Conservation (phyloP, 2,113 vertebrate species). For the Bettongia penicillata region DNA sequence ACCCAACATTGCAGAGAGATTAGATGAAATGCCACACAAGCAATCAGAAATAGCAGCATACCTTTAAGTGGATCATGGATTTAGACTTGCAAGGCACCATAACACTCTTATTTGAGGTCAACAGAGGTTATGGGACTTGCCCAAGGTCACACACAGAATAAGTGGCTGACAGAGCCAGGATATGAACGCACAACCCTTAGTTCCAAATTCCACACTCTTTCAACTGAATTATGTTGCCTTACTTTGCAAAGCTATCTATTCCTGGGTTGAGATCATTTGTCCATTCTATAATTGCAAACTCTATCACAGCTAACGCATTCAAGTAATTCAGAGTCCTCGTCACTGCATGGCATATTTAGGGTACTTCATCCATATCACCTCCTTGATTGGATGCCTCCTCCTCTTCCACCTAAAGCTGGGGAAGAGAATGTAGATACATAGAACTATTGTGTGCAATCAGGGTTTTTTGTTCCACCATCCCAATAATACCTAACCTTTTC, state of each 20-base stretch:
- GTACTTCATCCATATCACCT: not conserved
- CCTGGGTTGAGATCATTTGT: not conserved
- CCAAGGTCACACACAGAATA: too few relatives aligned
- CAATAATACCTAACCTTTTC: not conserved
- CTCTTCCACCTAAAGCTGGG: not conserved
- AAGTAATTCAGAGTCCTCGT: not conserved
- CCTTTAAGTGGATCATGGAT: not conserved
- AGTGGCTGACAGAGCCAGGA: not conserved
- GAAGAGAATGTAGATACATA: not conserved
- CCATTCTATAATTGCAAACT: not conserved
- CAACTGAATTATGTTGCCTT: not conserved
- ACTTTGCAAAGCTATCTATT: not conserved
- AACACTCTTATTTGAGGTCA: not conserved
- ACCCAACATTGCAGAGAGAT: not conserved
- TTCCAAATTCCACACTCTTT: not conserved
- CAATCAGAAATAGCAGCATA: not conserved
- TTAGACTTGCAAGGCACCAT: not conserved
- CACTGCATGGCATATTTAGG: not conserved
- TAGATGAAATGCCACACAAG: not conserved
- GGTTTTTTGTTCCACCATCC: not conserved
- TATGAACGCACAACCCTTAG: too few relatives aligned
- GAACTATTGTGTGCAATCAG: not conserved
- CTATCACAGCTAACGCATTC: not conserved
- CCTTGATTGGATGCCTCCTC: not conserved
- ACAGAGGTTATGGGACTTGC: not conserved